A percentile compares a stretch with the other conserved stretches of the same genome.
Conservation (phyloP, 2,113 vertebrate species). For the Chloroceryle aenea region DNA sequence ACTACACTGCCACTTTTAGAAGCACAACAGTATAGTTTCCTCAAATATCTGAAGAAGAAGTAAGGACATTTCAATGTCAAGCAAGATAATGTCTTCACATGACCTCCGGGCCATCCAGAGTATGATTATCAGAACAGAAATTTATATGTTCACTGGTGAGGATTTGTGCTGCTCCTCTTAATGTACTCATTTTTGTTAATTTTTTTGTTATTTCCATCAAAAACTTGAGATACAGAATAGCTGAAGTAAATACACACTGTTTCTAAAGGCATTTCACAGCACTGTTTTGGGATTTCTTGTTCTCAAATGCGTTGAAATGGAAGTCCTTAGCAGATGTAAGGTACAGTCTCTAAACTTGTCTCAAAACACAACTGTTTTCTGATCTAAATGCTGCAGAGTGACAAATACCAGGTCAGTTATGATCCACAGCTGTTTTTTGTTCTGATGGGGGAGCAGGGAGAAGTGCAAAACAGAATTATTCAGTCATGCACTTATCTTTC, state of each 20-base stretch:
- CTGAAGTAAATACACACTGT: not conserved
- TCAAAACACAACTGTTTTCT: not conserved
- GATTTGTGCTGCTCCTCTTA: not conserved
- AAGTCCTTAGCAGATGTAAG: not conserved
- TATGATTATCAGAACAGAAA: not conserved
- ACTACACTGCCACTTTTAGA: not conserved
- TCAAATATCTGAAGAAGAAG: not conserved
- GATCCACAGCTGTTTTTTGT: not conserved
- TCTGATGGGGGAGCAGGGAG: not conserved
- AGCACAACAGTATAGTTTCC: not conserved
- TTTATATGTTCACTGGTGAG: not conserved
- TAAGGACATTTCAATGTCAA: not conserved
- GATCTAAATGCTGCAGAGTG: not conserved
- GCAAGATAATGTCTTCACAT: not conserved
- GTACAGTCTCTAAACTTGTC: not conserved
- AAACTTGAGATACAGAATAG: not conserved
- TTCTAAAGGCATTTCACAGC: not conserved
- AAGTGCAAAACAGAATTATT: not conserved
- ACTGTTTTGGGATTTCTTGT: not conserved
- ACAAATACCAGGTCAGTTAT: not conserved
- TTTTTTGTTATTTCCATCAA: not conserved
- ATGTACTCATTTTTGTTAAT: not conserved
- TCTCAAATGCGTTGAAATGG: not conserved
- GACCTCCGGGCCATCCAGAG: not conserved
- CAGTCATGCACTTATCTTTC: not conserved